Base-by-base conservation (phyloP, 2,888 invertebrate genomes). In the Teleiodes luculella region DNA sequence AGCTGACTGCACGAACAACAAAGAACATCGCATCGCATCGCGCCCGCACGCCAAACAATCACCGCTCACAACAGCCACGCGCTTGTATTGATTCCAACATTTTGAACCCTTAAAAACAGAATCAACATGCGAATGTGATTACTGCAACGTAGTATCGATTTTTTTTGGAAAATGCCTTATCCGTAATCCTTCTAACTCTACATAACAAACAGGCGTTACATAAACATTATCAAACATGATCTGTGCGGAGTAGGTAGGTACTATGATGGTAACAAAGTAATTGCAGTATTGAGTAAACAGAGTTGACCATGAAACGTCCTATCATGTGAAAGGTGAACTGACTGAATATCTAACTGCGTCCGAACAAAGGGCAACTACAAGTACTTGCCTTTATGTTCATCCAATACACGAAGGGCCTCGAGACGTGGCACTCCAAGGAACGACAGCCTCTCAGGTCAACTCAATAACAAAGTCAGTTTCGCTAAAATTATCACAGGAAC, bases 321-420 rank as follows among this genome's bases (percentile, higher is more conserved):
- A 56, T n/a, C n/a, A n/a, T 50, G 72, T 68, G 68, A 76, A 72
- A 77, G 70, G 76, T 75, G 75, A 75, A 65, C 62, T n/a, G n/a
- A n/a, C n/a, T n/a, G n/a, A n/a, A 63, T 57, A 59, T 46, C 52
- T 47, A 37, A 31, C 46, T 66, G 67, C 66, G 70, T 14, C 13
- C 70, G 74, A 74, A 78, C 74, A 77, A 76, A 81, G 78, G 80
- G 77, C 73, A 72, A 61, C 57, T 61, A 62, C 61, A 59, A n/a
- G 62, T 79, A 88, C 89, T 89, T 86, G 86, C 88, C 88, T 88
- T 86, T 83, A 73, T 86, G 80, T 76, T 82, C 88, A 89, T 89
- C 89, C 88, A 89, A 89, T 86, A 78, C 76, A 72, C 78, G 79
- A 77, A 73, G 80, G 78, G 70, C 74, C 78, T 81, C 82, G 72